Percentiles rank a stretch among this genome's conserved stretches.
Evolutionary conservation across 2,888 invertebrate species (phyloP).

Genomic region (Drosophila seclusa): DNA sequence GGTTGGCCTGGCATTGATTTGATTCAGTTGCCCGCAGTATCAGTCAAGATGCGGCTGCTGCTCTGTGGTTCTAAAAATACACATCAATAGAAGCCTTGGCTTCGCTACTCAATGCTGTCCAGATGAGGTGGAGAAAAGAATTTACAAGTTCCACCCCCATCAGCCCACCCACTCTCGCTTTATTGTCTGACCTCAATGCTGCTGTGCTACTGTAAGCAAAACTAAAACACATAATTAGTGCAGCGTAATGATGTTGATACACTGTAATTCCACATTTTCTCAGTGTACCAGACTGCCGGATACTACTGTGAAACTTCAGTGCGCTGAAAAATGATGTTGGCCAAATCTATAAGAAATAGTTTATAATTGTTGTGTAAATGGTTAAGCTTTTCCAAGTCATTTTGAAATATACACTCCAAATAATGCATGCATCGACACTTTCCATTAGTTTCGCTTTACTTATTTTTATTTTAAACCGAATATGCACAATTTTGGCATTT

Average conservation of each 20-base stretch:
- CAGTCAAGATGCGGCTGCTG: neutral
- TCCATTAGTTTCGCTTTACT: neutral
- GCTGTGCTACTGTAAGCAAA: conserved; percentile 1
- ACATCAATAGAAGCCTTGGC: conserved; percentile 5
- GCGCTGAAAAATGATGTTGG: no score
- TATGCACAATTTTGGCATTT: neutral
- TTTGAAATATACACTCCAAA: neutral
- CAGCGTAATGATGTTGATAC: conserved; percentile 10
- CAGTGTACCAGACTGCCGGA: neutral
- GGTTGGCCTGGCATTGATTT: conserved; percentile 40
- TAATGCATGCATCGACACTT: neutral
- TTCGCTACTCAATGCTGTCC: conserved; percentile 8
- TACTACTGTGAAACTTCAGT: neutral
- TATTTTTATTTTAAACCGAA: neutral
- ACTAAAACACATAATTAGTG: conserved; percentile 26
- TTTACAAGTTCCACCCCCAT: neutral
- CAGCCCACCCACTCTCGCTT: neutral
- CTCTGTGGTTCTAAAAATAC: neutral
- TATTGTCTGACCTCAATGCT: neutral
- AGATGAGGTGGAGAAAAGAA: conserved; percentile 14
- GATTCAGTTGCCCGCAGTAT: conserved; percentile 22
- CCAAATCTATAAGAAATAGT: neutral
- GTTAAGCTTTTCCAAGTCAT: neutral
- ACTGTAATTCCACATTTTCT: neutral
- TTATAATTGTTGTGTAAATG: neutral